Base-by-base conservation (phyloP, 1,140 invertebrate genomes). In the Zophobas morio region DNA sequence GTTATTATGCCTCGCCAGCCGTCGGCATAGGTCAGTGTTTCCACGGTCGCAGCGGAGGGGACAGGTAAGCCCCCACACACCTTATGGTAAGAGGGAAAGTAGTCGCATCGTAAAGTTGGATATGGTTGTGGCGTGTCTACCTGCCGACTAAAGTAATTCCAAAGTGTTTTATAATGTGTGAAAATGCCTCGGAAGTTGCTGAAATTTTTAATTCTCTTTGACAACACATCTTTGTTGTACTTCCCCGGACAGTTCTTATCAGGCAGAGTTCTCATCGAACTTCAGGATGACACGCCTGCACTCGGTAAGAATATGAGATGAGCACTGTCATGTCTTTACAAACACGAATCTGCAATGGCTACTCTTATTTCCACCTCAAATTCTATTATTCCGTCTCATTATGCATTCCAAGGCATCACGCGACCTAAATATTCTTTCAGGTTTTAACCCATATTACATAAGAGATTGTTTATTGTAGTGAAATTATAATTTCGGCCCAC, bases 201-300 rank as follows among this genome's bases (percentile, higher is more conserved):
- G 80, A 98, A 97, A 87, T 98, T 98, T 88, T 88, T 97, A 34
- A 97, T 98, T 82, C 90, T 97, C 49, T 96, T 98, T 87, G 96
- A 98, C 86, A 98, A 98, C 86, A 95, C 96, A 40, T 97, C 95
- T 81, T 88, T 98, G 39, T 87, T 98, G 46, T 98, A 98, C 86
- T 97, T 98, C 84, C 96, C 96, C 53, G 94, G 96, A 37, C 92
- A 97, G 85, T 98, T 98, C 86, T 88, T 98, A 71, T 96, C 95
- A 49, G 96, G 96, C 37, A 90, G 95, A 82, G 96, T 98, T 32
- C 90, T 98, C 32, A 93, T 98, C 79, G 96, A 98, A 85, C 87
- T 98, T 54, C 96, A 97, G 85, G 96, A 98, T 87, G 95, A 98
- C 86, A 97, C 96, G 74, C 93, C 94, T 53, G 94, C 94, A n/a